phyloP scores from a whole-genome alignment of 2,113 vertebrate species.

The Romanogobio albipinnatus region DNA sequence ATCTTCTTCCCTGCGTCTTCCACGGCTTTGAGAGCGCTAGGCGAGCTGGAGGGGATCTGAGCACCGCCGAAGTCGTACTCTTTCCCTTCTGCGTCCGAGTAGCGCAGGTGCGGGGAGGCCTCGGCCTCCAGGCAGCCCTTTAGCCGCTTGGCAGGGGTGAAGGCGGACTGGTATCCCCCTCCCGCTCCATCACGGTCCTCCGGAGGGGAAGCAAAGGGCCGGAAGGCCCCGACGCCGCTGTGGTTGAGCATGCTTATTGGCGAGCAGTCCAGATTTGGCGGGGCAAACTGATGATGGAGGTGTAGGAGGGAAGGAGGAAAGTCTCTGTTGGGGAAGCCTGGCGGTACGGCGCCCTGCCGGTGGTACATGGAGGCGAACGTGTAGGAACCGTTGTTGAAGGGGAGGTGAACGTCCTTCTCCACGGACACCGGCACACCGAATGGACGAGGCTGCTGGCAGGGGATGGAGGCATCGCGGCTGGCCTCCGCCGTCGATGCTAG shows the following conservation, averaged over 20 bases:
- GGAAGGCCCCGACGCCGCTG: constrained; percentile 95
- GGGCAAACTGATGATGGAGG: constrained; percentile 97
- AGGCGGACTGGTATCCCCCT: constrained; percentile 97
- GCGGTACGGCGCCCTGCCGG: constrained; percentile 93
- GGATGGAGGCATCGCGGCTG: constrained; percentile 95
- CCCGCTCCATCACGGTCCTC: constrained; percentile 92
- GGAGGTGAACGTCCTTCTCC: constrained; percentile 98
- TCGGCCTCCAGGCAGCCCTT: constrained; percentile 98
- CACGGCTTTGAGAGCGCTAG: constrained; percentile 90
- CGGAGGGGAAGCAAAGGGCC: constrained; percentile 91
- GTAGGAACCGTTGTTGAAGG: constrained; percentile 97
- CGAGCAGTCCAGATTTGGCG: constrained; percentile 97
- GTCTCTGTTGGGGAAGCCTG: constrained; percentile 95
- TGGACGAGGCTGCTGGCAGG: constrained; percentile 95
- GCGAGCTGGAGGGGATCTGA: constrained; percentile 93
- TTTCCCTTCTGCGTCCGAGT: constrained; percentile 98
- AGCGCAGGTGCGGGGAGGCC: constrained; percentile 94
- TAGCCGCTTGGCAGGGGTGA: constrained; percentile 96
- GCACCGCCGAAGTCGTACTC: constrained; percentile 93
- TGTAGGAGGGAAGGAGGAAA: constrained; percentile 97
- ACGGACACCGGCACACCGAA: constrained; percentile 97
- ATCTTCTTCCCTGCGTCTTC: constrained; percentile 98
- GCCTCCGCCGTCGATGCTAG: constrained; percentile 97
- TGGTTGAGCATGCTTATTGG: constrained; percentile 99
- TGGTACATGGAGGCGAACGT: constrained; percentile 99